phyloP scores from a whole-genome alignment of 2,797 vertebrate genomes.

The Poecilia gillii region DNA sequence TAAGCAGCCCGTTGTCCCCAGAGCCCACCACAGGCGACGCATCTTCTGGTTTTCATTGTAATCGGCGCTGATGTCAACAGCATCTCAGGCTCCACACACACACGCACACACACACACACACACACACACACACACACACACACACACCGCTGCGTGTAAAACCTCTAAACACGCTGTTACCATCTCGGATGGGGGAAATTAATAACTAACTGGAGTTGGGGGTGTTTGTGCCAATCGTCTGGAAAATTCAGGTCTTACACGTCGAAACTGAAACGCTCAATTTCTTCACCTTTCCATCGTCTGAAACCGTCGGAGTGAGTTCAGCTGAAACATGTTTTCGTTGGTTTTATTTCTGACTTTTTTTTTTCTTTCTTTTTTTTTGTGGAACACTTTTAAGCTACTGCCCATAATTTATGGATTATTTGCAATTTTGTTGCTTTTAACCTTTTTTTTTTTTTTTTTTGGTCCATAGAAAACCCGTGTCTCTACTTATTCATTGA shows the following conservation, averaged over 20 bases:
- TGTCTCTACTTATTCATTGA: not conserved
- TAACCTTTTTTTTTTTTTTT: not conserved
- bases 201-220: not conserved
- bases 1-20: conserved; percentile 39
- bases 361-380: not conserved
- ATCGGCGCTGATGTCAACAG: conserved; percentile 52
- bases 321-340: not conserved
- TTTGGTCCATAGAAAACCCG: not conserved
- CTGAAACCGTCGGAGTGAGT: not conserved
- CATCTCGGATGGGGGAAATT: not conserved
- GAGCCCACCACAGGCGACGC: conserved; percentile 45
- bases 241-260: not conserved
- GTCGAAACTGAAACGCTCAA: not conserved
- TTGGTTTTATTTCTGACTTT: not conserved
- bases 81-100: conserved; percentile 10
- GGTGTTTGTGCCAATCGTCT: not conserved
- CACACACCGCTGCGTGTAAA: not conserved
- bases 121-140: not conserved
- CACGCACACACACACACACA: too few relatives aligned
- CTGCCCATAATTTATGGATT: not conserved
- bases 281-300: not conserved
- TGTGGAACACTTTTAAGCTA: not conserved
- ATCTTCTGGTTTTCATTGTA: conserved; percentile 44
- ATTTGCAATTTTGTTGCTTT: not conserved
- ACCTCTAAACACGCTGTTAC: not conserved